These are phyloP conservation scores for Burhinus bistriatus DNA, from an alignment of 2,113 vertebrate genomes.

Conservation along the genomic window DNA sequence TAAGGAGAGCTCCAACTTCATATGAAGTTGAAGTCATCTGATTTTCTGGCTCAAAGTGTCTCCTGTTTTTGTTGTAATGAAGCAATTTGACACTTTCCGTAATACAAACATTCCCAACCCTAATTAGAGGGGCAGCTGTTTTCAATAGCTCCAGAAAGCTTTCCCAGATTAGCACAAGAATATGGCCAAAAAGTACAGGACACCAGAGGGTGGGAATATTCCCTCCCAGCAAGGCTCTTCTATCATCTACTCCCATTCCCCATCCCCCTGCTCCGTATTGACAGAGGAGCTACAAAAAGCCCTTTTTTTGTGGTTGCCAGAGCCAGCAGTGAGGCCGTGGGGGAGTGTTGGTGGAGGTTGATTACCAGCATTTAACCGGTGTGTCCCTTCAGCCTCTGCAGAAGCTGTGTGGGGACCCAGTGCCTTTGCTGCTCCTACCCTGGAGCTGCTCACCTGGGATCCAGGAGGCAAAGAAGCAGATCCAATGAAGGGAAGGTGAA, in stretches of 20 bases:
- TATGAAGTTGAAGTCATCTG: neutral
- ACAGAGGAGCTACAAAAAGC: neutral
- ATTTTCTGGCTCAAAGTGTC: slow-evolving; percentile 16
- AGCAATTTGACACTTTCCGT: neutral
- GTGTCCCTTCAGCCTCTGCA: neutral
- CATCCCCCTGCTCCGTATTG: neutral
- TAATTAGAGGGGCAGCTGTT: slow-evolving; percentile 25
- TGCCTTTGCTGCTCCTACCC: neutral
- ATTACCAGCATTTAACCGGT: rapidly evolving
- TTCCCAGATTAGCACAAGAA: slow-evolving; percentile 17
- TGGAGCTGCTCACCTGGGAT: neutral
- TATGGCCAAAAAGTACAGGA: neutral
- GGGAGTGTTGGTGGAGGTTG: neutral
- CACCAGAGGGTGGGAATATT: neutral
- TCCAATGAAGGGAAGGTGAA: neutral
- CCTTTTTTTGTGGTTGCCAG: neutral
- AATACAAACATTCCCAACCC: slow-evolving; percentile 6
- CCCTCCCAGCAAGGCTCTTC: neutral
- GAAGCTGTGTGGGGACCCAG: rapidly evolving
- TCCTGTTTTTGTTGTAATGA: neutral
- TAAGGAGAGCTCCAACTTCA: neutral
- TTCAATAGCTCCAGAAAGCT: slow-evolving; percentile 17
- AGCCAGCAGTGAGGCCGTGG: rapidly evolving
- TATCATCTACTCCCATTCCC: neutral
- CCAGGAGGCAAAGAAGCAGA: neutral